phyloP scores from a whole-genome alignment of 2,888 invertebrate genomes.

The Tridacna crocea region DNA sequence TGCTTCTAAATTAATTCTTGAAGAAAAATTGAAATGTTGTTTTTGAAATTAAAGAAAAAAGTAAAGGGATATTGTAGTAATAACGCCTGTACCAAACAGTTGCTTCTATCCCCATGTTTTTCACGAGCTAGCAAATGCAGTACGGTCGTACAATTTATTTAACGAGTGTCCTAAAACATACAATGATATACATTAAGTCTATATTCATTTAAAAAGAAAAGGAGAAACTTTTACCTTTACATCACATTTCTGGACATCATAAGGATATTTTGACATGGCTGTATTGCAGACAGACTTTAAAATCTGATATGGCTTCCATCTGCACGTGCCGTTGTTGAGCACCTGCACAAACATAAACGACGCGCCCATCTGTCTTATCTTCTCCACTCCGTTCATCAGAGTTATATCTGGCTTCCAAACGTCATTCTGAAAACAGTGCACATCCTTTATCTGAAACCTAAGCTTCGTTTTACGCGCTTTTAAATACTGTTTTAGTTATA shows the following conservation, averaged over 20 bases:
- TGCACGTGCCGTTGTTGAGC: constrained; percentile 37
- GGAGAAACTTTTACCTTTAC: constrained; percentile 33
- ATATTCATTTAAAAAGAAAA: too few relatives aligned
- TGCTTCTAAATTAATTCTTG: too few relatives aligned
- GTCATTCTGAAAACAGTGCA: constrained; percentile 36
- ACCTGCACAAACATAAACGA: constrained; percentile 57
- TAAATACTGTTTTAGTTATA: too few relatives aligned
- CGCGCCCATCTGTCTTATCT: constrained; percentile 43
- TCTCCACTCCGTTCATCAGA: constrained; percentile 48
- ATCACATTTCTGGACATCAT: constrained; percentile 51
- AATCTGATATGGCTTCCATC: constrained; percentile 60
- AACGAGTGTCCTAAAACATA: too few relatives aligned
- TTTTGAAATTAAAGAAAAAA: too few relatives aligned
- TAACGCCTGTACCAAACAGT: too few relatives aligned
- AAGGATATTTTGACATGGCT: constrained; percentile 53
- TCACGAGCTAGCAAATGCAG: too few relatives aligned
- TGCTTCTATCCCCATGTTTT: too few relatives aligned
- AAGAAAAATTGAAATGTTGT: too few relatives aligned
- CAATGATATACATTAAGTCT: too few relatives aligned
- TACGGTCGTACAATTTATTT: too few relatives aligned
- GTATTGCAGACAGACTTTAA: constrained; percentile 47
- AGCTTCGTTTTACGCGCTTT: background rate
- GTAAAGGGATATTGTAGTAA: too few relatives aligned
- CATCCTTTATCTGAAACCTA: background rate
- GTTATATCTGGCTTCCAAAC: constrained; percentile 59